These are phyloP conservation scores for Pardalotus punctatus DNA, from an alignment of 2,113 vertebrate genomes.

Conservation along the genomic window DNA sequence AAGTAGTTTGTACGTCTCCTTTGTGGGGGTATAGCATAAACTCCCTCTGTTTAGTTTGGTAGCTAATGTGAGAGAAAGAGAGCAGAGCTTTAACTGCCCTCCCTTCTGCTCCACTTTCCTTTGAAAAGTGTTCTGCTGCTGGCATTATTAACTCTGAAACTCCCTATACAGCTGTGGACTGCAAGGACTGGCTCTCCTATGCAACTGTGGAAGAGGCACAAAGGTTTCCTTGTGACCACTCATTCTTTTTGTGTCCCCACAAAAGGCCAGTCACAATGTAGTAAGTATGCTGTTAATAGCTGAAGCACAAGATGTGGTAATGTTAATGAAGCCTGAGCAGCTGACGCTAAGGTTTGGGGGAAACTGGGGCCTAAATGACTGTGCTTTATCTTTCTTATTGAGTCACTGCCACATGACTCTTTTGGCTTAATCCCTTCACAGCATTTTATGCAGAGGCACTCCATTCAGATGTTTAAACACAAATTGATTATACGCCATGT, in stretches of 20 bases:
- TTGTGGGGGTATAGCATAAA: slow-evolving; percentile 51
- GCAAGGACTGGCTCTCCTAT: slow-evolving; percentile 41
- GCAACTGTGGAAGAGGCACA: slow-evolving; percentile 41
- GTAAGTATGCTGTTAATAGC: slow-evolving; percentile 54
- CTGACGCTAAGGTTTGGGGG: slow-evolving; percentile 46
- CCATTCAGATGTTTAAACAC: slow-evolving; percentile 37
- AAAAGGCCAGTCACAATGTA: slow-evolving; percentile 62
- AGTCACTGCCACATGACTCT: slow-evolving; percentile 50
- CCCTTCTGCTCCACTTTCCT: slow-evolving; percentile 64
- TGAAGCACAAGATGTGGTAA: slow-evolving; percentile 55
- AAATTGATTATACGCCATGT: slow-evolving; percentile 11
- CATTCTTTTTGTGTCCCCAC: slow-evolving; percentile 53
- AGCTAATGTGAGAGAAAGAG: slow-evolving; percentile 49
- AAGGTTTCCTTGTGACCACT: slow-evolving; percentile 68
- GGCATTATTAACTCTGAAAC: slow-evolving; percentile 60
- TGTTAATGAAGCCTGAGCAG: slow-evolving; percentile 66
- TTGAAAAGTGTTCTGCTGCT: slow-evolving; percentile 53
- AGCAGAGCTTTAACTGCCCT: slow-evolving; percentile 52
- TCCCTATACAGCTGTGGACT: slow-evolving; percentile 59
- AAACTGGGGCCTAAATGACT: slow-evolving; percentile 21
- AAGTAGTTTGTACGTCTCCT: slow-evolving; percentile 21
- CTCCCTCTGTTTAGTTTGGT: slow-evolving; percentile 55
- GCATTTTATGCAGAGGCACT: slow-evolving; percentile 1
- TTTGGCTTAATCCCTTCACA: slow-evolving; percentile 37
- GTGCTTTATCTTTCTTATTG: slow-evolving; percentile 54